Conservation (phyloP, 1,140 invertebrate species). For the Harpegnathos saltator region DNA sequence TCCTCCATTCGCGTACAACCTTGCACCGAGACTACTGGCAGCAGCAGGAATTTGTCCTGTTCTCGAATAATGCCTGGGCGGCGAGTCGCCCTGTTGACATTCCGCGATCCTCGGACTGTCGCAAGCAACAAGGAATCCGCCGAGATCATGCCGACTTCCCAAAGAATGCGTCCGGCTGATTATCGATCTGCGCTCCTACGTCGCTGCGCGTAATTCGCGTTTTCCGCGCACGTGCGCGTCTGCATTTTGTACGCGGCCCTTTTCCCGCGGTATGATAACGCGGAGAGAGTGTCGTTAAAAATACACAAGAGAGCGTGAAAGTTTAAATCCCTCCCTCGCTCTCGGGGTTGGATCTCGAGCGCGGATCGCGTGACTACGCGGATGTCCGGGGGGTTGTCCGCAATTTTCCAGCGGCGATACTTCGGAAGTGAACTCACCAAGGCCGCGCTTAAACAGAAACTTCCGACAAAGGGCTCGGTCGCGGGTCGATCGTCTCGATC, state of each 20-base stretch:
- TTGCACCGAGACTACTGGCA: constrained; percentile 34
- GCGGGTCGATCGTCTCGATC: constrained; percentile 27
- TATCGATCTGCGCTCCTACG: background rate
- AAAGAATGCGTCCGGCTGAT: constrained; percentile 9
- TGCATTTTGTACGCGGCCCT: too few species aligned
- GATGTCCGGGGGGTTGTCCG: background rate
- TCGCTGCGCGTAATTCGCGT: background rate
- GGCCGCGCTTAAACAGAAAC: constrained; percentile 21
- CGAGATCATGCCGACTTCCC: constrained; percentile 11
- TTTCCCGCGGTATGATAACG: background rate
- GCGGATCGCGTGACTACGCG: background rate
- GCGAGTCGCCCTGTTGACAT: constrained; percentile 47
- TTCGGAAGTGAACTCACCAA: constrained; percentile 14
- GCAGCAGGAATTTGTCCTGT: constrained; percentile 37
- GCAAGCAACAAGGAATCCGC: constrained; percentile 27
- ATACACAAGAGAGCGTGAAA: background rate
- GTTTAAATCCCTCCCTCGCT: background rate
- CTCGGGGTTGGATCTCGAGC: background rate
- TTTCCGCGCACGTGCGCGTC: background rate
- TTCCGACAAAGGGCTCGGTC: constrained; percentile 34
- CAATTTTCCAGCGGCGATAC: constrained; percentile 8
- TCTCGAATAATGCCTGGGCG: constrained; percentile 39
- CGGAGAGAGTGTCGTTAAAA: background rate
- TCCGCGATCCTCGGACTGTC: constrained; percentile 19
- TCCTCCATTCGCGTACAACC: constrained; percentile 46